Base-by-base conservation (phyloP, 1,140 invertebrate genomes). In the Xylocopa sonorina region DNA sequence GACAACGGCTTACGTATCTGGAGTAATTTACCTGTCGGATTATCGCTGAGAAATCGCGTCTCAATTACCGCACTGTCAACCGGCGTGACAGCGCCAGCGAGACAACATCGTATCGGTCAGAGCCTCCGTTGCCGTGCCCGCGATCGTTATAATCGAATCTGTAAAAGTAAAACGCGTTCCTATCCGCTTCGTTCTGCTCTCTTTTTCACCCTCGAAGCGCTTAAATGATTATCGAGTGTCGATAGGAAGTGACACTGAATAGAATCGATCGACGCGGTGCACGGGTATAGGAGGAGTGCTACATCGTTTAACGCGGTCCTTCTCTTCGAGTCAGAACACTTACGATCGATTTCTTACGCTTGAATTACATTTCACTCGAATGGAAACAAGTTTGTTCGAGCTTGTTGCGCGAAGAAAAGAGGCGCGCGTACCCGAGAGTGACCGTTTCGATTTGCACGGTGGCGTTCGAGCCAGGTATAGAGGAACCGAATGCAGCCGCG, bases 11-110 rank as follows among this genome's bases (percentile, higher is more conserved):
- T 64, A 50, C 32, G 76, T 79, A 82, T 80, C 71, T 74, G 53
- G 73, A 80, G 75, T 85, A 89, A 89, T 88, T 88, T 84, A 78
- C 78, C 82, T 84, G 87, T 89, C 87, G 78, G 88, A 88, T 89
- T 89, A 89, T 83, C 82, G 81, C 78, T 48, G 73, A 48, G 76
- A 60, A 88, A 87, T 84, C 78, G 82, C 82, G 67, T 88, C 83
- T 89, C 81, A 89, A 89, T 89, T 89, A 89, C 83, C 46, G 81
- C 78, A 78, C 71, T 80, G 87, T 87, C 85, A 84, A 62, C 53
- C 57, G 29, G 12, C 27, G 18, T 74, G 80, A 82, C 75, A 50
- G 58, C 46, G 46, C 73, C n/a, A 57, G 34, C 71, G 21, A 12
- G 78, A 67, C 78, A 27, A 58, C 53, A 16, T 50, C 53, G 67